A percentile compares a stretch with the other conserved stretches of the same genome.
Evolutionary conservation across 2,888 invertebrate species (phyloP).

Genomic region (Argyresthia goedartella): DNA sequence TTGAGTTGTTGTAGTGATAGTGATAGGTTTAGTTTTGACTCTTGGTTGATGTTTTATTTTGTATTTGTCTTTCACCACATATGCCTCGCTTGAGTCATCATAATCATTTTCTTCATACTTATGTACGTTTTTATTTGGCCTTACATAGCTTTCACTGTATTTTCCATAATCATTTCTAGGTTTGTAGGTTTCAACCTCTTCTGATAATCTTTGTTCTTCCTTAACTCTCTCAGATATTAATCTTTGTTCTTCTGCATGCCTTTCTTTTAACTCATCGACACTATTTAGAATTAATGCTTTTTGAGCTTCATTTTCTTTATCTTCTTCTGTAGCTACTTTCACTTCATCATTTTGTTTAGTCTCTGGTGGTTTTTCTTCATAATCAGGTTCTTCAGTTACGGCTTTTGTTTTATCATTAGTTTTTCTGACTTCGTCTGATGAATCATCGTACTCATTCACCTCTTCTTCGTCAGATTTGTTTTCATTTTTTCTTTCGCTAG

Average conservation of each 20-base stretch:
- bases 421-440: no score
- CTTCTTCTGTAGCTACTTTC: constrained; percentile 10
- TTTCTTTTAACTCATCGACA: constrained; percentile 49
- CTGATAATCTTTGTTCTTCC: background rate
- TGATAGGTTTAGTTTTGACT: background rate
- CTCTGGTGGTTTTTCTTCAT: background rate
- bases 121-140: constrained; percentile 13
- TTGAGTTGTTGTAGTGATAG: background rate
- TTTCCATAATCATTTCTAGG: constrained; percentile 32
- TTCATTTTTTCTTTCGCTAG: no score
- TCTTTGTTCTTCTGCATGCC: constrained; percentile 49
- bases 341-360: no score
- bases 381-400: background rate
- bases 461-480: no score
- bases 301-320: constrained; percentile 42
- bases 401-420: no score
- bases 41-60: background rate
- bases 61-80: background rate
- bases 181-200: constrained; percentile 25
- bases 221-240: constrained; percentile 34
- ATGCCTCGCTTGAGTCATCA: constrained; percentile 16
- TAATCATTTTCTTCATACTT: constrained; percentile 16
- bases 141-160: constrained; percentile 16
- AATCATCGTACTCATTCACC: no score
- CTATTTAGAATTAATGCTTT: constrained; percentile 44